Conservation (phyloP, 2,888 invertebrate genomes). For the Clistopyga incitator region DNA sequence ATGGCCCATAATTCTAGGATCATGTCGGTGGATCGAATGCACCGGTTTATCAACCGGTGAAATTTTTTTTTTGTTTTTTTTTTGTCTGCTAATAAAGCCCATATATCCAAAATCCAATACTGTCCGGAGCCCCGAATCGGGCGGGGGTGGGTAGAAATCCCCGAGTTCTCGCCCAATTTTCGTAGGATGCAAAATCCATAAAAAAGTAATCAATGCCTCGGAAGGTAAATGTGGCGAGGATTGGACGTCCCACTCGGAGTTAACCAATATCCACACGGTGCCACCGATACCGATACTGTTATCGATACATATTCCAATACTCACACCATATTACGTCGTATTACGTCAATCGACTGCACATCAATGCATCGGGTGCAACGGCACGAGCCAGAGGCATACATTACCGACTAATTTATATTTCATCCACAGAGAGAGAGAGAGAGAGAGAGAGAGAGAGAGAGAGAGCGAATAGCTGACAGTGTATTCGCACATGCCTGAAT, state of each 20-base stretch:
- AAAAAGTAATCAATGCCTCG: neutral
- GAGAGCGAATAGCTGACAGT: constrained; percentile 1
- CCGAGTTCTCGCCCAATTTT: neutral
- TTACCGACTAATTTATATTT: constrained; percentile 37
- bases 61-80: too few relatives aligned
- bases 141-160: too few relatives aligned
- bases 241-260: constrained; percentile 6
- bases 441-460: too few relatives aligned
- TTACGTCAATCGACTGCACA: constrained; percentile 27
- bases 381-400: neutral
- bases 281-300: constrained; percentile 3
- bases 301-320: constrained; percentile 25
- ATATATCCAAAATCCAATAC: too few relatives aligned
- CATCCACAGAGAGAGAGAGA: constrained; percentile 12
- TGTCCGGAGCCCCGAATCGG: too few relatives aligned
- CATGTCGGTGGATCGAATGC: too few relatives aligned
- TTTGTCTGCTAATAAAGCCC: too few relatives aligned
- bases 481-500: neutral
- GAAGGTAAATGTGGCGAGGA: neutral
- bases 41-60: too few relatives aligned
- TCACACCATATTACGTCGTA: constrained; percentile 27
- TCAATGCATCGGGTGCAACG: constrained; percentile 27
- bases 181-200: neutral
- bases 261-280: neutral
- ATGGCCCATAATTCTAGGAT: too few relatives aligned